Base-by-base conservation (phyloP, 2,888 invertebrate genomes). In the Teinopalpus imperialis region DNA sequence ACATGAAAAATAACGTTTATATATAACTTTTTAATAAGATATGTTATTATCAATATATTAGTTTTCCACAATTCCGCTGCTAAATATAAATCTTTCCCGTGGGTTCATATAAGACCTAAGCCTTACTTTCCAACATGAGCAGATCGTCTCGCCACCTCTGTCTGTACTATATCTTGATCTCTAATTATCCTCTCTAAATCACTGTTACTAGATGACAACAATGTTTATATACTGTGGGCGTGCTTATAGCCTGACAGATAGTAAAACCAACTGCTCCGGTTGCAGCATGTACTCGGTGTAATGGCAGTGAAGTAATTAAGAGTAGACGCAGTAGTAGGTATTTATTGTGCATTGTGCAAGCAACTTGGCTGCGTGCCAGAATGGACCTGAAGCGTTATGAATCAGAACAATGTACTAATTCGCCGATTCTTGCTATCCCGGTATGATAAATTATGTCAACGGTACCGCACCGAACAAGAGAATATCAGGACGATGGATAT, bases 271-370 rank as follows among this genome's bases (percentile, higher is more conserved):
- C 36, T 53, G 43, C 29, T 30, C 34, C 40, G 51, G 48, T 62
- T 56, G 58, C 63, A 58, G 56, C 58, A 52, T 53, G 67, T 59
- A 61, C 48, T 52, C 39, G n/a, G 41, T 65, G 73, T 77, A 80
- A 78, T 73, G 65, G 68, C 63, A 74, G 70, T 74, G 71, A 73
- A 79, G 80, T 83, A 83, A 83, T 83, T 83, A 83, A 81, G 79
- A 74, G 72, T 74, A 71, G 67, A 74, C 68, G 68, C 67, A 61
- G 68, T 69, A 67, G 67, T 79, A 78, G 69, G 77, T 81, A 82
- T 82, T 85, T 81, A 81, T 80, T 76, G 79, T 72, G 74, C 75
- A 77, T 79, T 80, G 82, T 80, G 74, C 70, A 73, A 74, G 71
- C 65, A 63, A 65, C 61, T 74, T 86, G 86, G 86, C 77, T 36